A percentile compares a stretch with the other conserved stretches of the same genome.
Conservation (phyloP, 2,888 invertebrate species). For the Cheilosia scutellata region DNA sequence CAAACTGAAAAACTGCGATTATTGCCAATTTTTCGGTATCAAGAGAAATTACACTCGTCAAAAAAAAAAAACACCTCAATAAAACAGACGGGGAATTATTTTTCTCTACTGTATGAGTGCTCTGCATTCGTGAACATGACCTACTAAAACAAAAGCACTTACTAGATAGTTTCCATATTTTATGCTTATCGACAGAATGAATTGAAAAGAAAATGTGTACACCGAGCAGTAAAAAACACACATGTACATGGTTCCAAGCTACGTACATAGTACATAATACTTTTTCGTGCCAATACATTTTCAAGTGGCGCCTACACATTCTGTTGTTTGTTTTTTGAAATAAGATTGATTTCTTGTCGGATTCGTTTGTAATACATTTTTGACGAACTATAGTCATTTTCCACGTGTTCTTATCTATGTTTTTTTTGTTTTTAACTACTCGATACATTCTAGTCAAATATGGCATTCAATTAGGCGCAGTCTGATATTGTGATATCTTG, state of each 20-base stretch:
- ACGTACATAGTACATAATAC: too few species aligned
- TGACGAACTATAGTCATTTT: too few species aligned
- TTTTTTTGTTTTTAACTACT: too few species aligned
- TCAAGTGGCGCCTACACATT: conserved; percentile 11
- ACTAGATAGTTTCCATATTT: not conserved
- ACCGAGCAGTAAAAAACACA: not conserved
- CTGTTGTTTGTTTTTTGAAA: not conserved
- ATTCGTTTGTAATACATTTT: too few species aligned
- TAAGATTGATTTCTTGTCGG: too few species aligned
- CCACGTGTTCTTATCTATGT: too few species aligned
- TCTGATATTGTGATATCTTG: too few species aligned
- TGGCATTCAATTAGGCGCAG: too few species aligned
- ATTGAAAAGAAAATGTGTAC: conserved; percentile 7
- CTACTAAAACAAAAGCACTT: conserved; percentile 27
- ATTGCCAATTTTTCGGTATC: conserved; percentile 27
- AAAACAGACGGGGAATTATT: not conserved
- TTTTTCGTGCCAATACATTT: not conserved
- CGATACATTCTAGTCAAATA: too few species aligned
- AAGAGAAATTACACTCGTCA: conserved; percentile 17
- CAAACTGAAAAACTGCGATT: not conserved
- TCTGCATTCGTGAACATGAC: conserved; percentile 49
- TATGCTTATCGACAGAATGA: conserved; percentile 24
- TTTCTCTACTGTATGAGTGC: conserved; percentile 16
- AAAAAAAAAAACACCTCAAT: conserved; percentile 25
- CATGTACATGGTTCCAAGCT: not conserved